Evolutionary conservation across 1,140 invertebrate genomes (phyloP).

Genomic region (Mya arenaria): DNA sequence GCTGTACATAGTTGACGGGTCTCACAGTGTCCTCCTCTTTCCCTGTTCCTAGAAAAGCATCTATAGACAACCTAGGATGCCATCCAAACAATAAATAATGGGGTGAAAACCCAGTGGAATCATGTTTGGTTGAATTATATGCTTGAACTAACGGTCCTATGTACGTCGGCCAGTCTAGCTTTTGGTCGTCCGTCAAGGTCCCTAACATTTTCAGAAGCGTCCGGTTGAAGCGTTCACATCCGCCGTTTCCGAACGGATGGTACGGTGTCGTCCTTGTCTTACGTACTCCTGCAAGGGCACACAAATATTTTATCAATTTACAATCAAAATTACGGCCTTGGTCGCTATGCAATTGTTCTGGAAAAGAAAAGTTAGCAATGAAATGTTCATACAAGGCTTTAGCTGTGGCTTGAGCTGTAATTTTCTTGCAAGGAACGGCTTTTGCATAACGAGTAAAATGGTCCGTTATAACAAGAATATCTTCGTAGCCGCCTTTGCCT

Average conservation of each 20-base stretch:
- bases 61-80: conserved; percentile 25
- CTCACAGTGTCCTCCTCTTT: background rate
- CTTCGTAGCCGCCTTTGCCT: conserved; percentile 33
- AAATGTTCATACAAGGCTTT: conserved; percentile 42
- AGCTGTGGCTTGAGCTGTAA: conserved; percentile 43
- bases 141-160: conserved; percentile 7
- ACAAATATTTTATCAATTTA: conserved; percentile 22
- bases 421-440: conserved; percentile 39
- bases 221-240: background rate
- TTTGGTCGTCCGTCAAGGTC: background rate
- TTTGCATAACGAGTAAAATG: conserved; percentile 52
- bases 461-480: conserved; percentile 53
- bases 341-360: conserved; percentile 41
- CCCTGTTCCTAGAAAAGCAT: conserved; percentile 26
- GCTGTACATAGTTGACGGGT: background rate
- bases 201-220: conserved; percentile 26
- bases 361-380: conserved; percentile 34
- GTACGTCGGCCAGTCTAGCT: conserved; percentile 13
- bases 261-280: conserved; percentile 16
- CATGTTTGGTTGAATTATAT: conserved; percentile 26
- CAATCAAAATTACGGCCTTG: conserved; percentile 54
- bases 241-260: conserved; percentile 17
- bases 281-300: background rate
- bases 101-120: conserved; percentile 4
- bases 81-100: conserved; percentile 11